phyloP scores from a whole-genome alignment of 1,140 invertebrate genomes.

The Drosophila kikkawai region DNA sequence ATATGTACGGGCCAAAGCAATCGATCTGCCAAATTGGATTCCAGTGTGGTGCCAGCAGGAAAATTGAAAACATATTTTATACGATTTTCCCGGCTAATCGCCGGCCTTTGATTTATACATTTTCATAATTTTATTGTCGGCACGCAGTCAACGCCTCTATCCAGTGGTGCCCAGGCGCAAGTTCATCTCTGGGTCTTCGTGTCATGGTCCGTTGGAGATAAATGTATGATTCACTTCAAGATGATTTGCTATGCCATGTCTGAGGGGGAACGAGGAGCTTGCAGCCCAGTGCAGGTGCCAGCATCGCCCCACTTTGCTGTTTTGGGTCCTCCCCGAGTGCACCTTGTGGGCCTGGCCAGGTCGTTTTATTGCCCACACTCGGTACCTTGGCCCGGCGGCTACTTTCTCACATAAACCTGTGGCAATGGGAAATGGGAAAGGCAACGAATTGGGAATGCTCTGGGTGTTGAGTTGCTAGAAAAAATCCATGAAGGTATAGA shows the following conservation, averaged over 20 bases:
- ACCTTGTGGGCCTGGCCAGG: constrained; percentile 25
- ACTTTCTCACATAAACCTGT: constrained; percentile 60
- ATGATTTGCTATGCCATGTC: constrained; percentile 65
- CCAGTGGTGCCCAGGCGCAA: constrained; percentile 46
- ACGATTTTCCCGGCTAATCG: constrained; percentile 52
- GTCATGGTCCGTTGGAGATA: constrained; percentile 43
- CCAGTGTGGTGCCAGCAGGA: constrained; percentile 41
- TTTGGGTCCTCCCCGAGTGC: constrained; percentile 23
- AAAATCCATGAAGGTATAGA: neutral
- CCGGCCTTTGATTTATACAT: constrained; percentile 68
- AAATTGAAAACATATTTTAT: constrained; percentile 70
- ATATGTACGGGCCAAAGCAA: constrained; percentile 48
- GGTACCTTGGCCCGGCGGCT: constrained; percentile 26
- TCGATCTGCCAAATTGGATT: constrained; percentile 61
- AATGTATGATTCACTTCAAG: constrained; percentile 78
- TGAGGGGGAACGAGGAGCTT: neutral
- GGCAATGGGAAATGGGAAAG: constrained; percentile 2
- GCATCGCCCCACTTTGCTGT: constrained; percentile 31
- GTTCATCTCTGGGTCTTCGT: constrained; percentile 45
- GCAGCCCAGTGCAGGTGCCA: constrained; percentile 53
- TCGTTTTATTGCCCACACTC: constrained; percentile 50
- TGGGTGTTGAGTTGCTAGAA: constrained; percentile 1
- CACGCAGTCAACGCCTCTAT: constrained; percentile 69
- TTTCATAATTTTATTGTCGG: constrained; percentile 76
- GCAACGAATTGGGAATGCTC: constrained; percentile 13